Percentiles rank a stretch among this genome's conserved stretches.
Conservation (phyloP, 2,113 vertebrate genomes). For the Trogon melanurus region DNA sequence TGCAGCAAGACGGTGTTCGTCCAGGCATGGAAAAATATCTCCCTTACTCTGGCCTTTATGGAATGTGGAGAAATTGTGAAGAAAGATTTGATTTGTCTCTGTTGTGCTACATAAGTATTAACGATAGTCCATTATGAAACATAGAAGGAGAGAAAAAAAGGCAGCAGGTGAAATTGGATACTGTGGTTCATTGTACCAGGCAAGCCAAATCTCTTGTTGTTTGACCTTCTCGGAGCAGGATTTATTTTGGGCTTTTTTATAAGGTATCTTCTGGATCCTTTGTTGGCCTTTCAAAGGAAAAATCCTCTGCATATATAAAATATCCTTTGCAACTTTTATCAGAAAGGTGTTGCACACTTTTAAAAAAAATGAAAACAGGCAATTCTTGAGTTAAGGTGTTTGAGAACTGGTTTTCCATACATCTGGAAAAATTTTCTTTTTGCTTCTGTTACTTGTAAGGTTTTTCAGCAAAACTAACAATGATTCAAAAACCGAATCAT, state of each 20-base stretch:
- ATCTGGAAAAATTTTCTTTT: background rate
- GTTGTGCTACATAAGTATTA: background rate
- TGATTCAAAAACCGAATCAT: background rate
- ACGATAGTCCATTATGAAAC: background rate
- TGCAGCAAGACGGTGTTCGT: background rate
- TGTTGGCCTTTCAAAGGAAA: background rate
- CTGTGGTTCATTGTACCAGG: background rate
- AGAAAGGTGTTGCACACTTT: background rate
- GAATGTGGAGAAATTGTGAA: background rate
- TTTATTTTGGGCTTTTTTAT: background rate
- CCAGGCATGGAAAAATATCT: background rate
- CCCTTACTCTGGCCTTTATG: background rate
- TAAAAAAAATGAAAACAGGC: background rate
- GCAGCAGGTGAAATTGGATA: background rate
- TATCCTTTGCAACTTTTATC: background rate
- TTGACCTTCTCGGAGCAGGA: background rate
- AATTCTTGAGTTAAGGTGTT: background rate
- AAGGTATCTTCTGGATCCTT: background rate
- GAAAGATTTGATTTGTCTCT: background rate
- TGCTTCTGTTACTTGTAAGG: background rate
- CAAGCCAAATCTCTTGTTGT: background rate
- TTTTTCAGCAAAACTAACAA: background rate
- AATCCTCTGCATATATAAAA: background rate
- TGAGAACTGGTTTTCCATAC: background rate
- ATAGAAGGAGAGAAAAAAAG: background rate